Conservation (phyloP, 2,113 vertebrate species). For the Tupaia chinensis region DNA sequence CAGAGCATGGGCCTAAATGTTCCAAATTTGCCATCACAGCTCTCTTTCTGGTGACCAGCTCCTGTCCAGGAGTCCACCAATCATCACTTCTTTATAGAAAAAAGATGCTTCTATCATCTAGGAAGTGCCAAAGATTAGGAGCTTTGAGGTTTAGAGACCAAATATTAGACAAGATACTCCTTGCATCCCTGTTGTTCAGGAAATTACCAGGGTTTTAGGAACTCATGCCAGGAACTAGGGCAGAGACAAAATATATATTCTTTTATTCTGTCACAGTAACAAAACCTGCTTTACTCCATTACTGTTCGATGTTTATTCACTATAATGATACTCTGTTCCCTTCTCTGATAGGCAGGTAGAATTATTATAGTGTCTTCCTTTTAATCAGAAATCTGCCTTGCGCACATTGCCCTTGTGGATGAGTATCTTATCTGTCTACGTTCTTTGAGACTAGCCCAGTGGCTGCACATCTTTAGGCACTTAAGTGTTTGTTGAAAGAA, state of each 20-base stretch:
- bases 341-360: not conserved
- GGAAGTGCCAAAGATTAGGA: not conserved
- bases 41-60: not conserved
- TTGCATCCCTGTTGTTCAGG: not conserved
- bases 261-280: not conserved
- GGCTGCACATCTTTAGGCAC: not conserved
- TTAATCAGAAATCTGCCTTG: not conserved
- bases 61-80: no score
- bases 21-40: not conserved
- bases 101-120: not conserved
- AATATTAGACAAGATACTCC: not conserved
- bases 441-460: not conserved
- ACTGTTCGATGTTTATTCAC: not conserved
- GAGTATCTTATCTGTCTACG: not conserved
- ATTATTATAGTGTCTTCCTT: not conserved
- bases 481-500: not conserved
- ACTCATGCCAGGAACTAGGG: not conserved
- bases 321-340: not conserved
- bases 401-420: not conserved
- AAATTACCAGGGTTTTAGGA: not conserved
- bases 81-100: not conserved
- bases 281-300: not conserved
- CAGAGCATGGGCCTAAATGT: no score
- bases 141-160: not conserved
- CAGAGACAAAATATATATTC: not conserved